Percentiles rank a stretch among this genome's conserved stretches.
Conservation (phyloP, 2,888 invertebrate genomes). For the Mythimna lalbum region DNA sequence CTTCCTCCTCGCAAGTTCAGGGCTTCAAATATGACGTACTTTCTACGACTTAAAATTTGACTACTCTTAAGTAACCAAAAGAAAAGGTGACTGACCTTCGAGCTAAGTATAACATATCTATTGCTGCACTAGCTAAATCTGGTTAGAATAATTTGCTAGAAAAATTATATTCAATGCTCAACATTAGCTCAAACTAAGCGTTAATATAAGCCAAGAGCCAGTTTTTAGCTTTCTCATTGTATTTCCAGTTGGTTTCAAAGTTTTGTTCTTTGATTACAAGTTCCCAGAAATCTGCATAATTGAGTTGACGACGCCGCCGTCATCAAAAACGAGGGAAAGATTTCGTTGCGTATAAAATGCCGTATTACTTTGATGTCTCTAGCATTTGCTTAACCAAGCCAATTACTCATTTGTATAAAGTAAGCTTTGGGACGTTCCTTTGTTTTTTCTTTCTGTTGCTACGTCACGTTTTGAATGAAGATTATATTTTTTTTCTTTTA, state of each 20-base stretch:
- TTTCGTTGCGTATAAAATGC: slow-evolving; percentile 57
- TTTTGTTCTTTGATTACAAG: slow-evolving; percentile 68
- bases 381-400: slow-evolving; percentile 55
- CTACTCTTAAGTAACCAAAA: not conserved
- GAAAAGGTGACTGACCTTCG: not conserved
- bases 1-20: too few relatives aligned
- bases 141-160: not conserved
- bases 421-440: slow-evolving; percentile 26
- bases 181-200: slow-evolving; percentile 17
- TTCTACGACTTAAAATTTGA: too few relatives aligned
- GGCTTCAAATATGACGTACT: too few relatives aligned
- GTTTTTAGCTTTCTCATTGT: slow-evolving; percentile 48
- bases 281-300: slow-evolving; percentile 65
- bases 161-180: slow-evolving; percentile 9
- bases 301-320: slow-evolving; percentile 56
- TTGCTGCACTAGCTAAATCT: too few relatives aligned
- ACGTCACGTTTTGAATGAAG: not conserved
- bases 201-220: slow-evolving; percentile 24
- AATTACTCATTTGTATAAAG: slow-evolving; percentile 60
- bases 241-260: slow-evolving; percentile 56
- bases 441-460: slow-evolving; percentile 16
- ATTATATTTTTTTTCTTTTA: not conserved
- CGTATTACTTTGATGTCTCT: slow-evolving; percentile 49
- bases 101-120: not conserved
- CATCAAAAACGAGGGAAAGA: slow-evolving; percentile 56